Evolutionary conservation across 2,113 vertebrate species (phyloP), one percentile per base, ranked within the genome.

Genomic region (Alethe castanea): DNA sequence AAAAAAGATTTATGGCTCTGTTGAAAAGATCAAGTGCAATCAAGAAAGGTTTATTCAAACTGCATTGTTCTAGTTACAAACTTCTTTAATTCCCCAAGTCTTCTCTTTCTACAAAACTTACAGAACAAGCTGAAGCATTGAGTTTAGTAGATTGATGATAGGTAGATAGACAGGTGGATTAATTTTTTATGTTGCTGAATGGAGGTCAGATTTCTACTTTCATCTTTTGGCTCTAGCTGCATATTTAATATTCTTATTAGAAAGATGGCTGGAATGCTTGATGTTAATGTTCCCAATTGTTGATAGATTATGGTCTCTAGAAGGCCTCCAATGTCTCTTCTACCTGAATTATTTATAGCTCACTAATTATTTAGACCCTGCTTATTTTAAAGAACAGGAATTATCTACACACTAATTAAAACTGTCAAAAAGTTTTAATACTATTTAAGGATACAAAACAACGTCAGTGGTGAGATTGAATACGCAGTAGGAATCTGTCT

Each of bases 131-230:
- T 70, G 22, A 71, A 86, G 9, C 31, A 53, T 3, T 87, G 16
- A 48, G 26, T 60, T 81, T 53, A 91, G 61, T 52, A 64, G 52
- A 78, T 47, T 71, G 36, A 74, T 62, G 48, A 81, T 79, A 74
- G 29, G 38, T 82, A 72, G 76, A 72, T 73, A 92, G 82, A 91
- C 42, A 91, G 76, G 45, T n/a, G 12, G 6, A 84, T 94, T 88
- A 84, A 95, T 78, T 91, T 91, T 96, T 95, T 80, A 92, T 86
- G 29, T 52, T 83, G 31, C 64, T 91, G 82, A 92, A 88, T 78
- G 35, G 72, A 93, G 64, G 72, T 74, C 42, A 88, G 82, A 70
- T 83, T 25, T 83, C 56, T 83, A 38, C 60, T 92, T 93, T 70
- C 35, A 59, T 86, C 33, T 70, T 77, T 90, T 70, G 72, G 36